Base-by-base conservation (phyloP, 2,113 vertebrate species). In the Blennius ocellaris region DNA sequence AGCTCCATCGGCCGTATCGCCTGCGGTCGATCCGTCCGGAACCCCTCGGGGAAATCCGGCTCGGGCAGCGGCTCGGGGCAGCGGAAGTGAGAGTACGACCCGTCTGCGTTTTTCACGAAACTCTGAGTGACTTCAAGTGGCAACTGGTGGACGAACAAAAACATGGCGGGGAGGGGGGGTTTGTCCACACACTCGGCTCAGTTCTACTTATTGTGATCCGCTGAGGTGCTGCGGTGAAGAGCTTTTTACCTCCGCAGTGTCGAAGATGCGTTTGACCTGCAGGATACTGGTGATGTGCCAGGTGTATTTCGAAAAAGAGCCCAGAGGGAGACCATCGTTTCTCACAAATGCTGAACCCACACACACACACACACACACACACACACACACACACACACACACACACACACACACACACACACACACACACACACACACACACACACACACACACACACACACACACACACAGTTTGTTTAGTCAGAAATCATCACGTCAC, bases 191-290 rank as follows among this genome's bases (percentile, higher is more conserved):
- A n/a, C n/a, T n/a, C n/a, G n/a, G 21, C 4, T 30, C 21, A 30
- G 21, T 30, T 30, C 3, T 44, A 11, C 10, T 44, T 44, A 45
- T 30, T 4, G 4, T 30, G 2, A 8, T 12, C 5, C 44, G 6
- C 1, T 14, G 44, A 45, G 1, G 2, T 5, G 14, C 6, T 4
- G 11, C 14, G 11, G 5, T 12, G 14, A 4, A 45, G 4, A n/a
- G n/a, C n/a, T 2, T 1, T 91, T 92, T 90, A 97, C 96, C 96
- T 97, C 93, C 0, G 95, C 94, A 0, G 95, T 97, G 69, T 97
- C 95, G n/a, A 98, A 96, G 89, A 97, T 96, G 83, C 94, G 95
- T 81, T 97, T 97, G 78, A 97, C 95, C 65, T 97, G 96, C 87
- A 93, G 88, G 64, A 95, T 83, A 55, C 91, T 96, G 71, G 94